Evolutionary conservation across 2,113 vertebrate genomes (phyloP), one percentile per base, ranked within the genome.

Genomic region (Trinectes maculatus): DNA sequence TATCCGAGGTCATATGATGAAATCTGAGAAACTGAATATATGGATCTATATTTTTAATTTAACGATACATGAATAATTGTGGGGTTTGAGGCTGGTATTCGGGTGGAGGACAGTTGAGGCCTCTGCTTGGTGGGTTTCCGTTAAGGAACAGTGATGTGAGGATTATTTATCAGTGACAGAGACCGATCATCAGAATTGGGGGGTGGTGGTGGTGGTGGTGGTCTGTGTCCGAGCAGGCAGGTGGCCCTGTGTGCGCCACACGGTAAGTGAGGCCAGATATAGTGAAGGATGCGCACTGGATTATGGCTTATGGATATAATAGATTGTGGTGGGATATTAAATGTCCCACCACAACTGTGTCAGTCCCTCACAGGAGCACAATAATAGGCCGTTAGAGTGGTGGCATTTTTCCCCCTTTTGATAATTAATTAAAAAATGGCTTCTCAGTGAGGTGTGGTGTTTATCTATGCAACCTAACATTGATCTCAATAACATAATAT

Each of bases 151-250:
- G 19, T 28, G 33, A 58, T 63, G 21, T 42, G 31, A 26, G 64
- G 29, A 42, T 71, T 74, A 71, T 68, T 71, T 55, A 39, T 71
- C 37, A 34, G 51, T 48, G 47, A 52, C 44, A 43, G 55, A 44
- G 46, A 44, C 39, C 5, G 8, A 55, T 39, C 46, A 51, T 51
- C 65, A 8, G 33, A 36, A n/a, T 39, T 39, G 7, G 24, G 13
- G 24, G 3, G 7, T 5, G 16, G 43, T 6, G 34, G 3, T 3
- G n/a, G 5, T n/a, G 43, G n/a, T 1, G 39, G 16, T 24, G 36
- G 74, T 63, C 29, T 71, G 60, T 58, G 67, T 71, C 71, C 61
- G 53, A 62, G 37, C 60, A 71, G 60, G 69, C 84, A 80, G 82
- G 82, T 83, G 82, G 81, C 60, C 55, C 22, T 15, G 55, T 12